Evolutionary conservation across 2,888 invertebrate genomes (phyloP).

Genomic region (Lottia scabra): DNA sequence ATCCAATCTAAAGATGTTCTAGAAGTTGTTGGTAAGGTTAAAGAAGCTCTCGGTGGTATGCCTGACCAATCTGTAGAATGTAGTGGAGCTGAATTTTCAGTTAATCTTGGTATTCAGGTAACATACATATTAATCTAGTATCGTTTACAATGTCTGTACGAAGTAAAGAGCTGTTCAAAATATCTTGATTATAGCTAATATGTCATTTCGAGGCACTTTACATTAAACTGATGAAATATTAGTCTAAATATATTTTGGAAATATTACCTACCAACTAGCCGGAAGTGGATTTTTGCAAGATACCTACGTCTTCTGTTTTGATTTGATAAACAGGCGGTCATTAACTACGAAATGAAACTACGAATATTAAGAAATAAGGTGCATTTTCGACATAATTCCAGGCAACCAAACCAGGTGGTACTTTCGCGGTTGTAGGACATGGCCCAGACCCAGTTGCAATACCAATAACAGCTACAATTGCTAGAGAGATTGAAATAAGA

Average conservation of each 20-base stretch:
- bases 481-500: slow-evolving; percentile 89
- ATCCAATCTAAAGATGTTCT: slow-evolving; percentile 51
- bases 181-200: too few species aligned
- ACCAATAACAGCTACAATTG: slow-evolving; percentile 83
- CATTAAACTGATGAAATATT: too few species aligned
- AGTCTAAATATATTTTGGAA: too few species aligned
- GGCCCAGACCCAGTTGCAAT: slow-evolving; percentile 83
- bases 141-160: too few species aligned
- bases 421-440: slow-evolving; percentile 87
- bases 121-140: slow-evolving; percentile 27
- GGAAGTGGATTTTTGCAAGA: too few species aligned
- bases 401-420: slow-evolving; percentile 89
- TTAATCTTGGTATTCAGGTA: slow-evolving; percentile 82
- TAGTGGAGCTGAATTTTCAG: slow-evolving; percentile 84
- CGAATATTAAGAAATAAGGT: too few species aligned
- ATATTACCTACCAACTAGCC: too few species aligned
- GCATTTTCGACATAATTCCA: slow-evolving; percentile 67
- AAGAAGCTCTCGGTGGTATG: slow-evolving; percentile 70
- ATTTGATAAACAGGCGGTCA: too few species aligned
- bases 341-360: too few species aligned
- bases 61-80: slow-evolving; percentile 86
- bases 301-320: too few species aligned
- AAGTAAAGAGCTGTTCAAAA: too few species aligned
- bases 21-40: slow-evolving; percentile 47
- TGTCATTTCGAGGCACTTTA: too few species aligned